Evolutionary conservation across 2,888 invertebrate genomes (phyloP), one percentile per base, ranked within the genome.

Genomic region (Tanaodytes sp.): DNA sequence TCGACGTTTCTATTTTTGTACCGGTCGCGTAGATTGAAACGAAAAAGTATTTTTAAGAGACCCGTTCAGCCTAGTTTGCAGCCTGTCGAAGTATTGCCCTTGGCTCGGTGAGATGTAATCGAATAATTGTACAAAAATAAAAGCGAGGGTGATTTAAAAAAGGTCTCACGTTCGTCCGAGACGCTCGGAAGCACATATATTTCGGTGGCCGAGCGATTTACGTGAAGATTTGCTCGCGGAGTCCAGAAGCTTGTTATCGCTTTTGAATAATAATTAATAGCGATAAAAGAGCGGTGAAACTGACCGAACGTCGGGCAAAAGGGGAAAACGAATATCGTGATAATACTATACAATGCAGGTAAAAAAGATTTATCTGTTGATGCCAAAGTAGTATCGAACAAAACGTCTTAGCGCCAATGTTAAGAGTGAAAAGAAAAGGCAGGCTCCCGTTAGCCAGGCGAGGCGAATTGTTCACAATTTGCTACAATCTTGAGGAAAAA

Each of bases 81-180:
- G n/a, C n/a, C n/a, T n/a, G n/a, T n/a, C n/a, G n/a, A n/a, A n/a
- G n/a, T n/a, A n/a, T n/a, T n/a, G n/a, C n/a, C n/a, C n/a, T n/a
- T n/a, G n/a, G n/a, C n/a, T n/a, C n/a, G n/a, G n/a, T n/a, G n/a
- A n/a, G n/a, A n/a, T n/a, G n/a, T n/a, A n/a, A n/a, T n/a, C n/a
- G n/a, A n/a, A n/a, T n/a, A n/a, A n/a, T n/a, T n/a, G n/a, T n/a
- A n/a, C n/a, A n/a, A n/a, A n/a, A n/a, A n/a, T n/a, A n/a, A n/a
- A n/a, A n/a, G n/a, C n/a, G 23, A 23, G 23, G 33, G 36, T 33
- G 69, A 73, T 75, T 76, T 67, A 51, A 62, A 71, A 76, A 75
- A 74, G 72, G 66, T 69, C 71, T 75, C 76, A 75, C 76, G 74
- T 75, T 51, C 68, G 57, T 66, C 52, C 63, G 49, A 55, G 54